A percentile compares a stretch with the other conserved stretches of the same genome.
phyloP scores from a whole-genome alignment of 1,140 invertebrate species.

The Odontomachus brunneus region DNA sequence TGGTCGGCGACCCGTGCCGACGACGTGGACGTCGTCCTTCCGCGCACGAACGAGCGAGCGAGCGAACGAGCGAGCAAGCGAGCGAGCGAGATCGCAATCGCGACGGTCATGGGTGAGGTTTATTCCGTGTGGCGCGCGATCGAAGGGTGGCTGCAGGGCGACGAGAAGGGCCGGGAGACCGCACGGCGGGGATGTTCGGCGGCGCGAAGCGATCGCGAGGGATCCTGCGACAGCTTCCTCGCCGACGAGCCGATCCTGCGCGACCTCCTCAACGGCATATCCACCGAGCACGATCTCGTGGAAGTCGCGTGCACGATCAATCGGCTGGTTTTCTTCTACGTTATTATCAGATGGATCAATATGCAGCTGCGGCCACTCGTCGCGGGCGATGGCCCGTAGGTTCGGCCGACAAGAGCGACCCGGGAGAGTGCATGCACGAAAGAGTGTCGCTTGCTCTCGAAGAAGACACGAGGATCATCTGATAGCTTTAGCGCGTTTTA shows the following conservation, averaged over 20 bases:
- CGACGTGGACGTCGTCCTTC: constrained; percentile 52
- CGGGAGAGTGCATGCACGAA: not conserved
- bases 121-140: constrained; percentile 49
- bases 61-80: not conserved
- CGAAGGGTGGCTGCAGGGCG: constrained; percentile 2
- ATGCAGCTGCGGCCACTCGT: constrained; percentile 69
- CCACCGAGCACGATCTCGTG: constrained; percentile 53
- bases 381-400: constrained; percentile 57
- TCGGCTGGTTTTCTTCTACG: constrained; percentile 72
- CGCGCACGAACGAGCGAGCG: constrained; percentile 35
- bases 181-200: not conserved
- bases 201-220: constrained; percentile 28
- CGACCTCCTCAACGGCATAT: constrained; percentile 65
- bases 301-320: constrained; percentile 72
- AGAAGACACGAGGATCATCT: not conserved
- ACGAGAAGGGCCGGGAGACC: not conserved
- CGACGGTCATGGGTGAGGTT: constrained; percentile 54
- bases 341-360: constrained; percentile 77
- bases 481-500: not conserved
- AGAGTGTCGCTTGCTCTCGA: not conserved
- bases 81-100: not conserved
- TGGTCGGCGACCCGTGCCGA: constrained; percentile 13
- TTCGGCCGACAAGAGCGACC: no score
- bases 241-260: constrained; percentile 62
- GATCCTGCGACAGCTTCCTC: constrained; percentile 41